Conservation (phyloP, 2,888 invertebrate genomes). For the Scaptomyza caliginosa region DNA sequence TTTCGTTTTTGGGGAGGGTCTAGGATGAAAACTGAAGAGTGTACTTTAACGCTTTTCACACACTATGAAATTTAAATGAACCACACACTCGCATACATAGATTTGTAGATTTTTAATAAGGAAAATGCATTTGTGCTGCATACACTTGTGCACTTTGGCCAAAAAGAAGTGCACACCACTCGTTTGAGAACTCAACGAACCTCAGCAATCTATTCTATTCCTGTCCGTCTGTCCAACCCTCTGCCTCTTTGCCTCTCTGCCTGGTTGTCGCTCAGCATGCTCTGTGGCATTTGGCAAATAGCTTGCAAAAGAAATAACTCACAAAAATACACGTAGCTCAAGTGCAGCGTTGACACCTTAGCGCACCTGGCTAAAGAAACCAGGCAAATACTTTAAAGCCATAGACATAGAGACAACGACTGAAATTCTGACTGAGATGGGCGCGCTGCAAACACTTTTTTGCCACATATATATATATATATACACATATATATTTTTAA, state of each 20-base stretch:
- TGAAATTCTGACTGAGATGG: conserved; percentile 11
- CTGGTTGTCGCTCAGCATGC: conserved; percentile 10
- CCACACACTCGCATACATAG: conserved; percentile 11
- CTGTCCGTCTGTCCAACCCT: conserved; percentile 6
- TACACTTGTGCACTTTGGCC: conserved; percentile 39
- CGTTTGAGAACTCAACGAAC: conserved; percentile 23
- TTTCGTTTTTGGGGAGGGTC: conserved; percentile 6
- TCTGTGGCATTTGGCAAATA: conserved; percentile 59
- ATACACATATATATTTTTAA: conserved; percentile 13
- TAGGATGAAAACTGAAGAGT: conserved; percentile 39
- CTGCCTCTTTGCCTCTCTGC: conserved; percentile 11
- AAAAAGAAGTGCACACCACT: conserved; percentile 27
- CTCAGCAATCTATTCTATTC: not conserved
- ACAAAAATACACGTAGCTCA: conserved; percentile 56
- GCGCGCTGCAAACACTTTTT: conserved; percentile 24
- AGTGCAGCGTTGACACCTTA: conserved; percentile 63
- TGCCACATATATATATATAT: conserved; percentile 18
- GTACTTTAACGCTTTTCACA: conserved; percentile 12
- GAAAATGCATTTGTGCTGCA: conserved; percentile 68
- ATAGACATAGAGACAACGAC: conserved; percentile 8
- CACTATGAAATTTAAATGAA: conserved; percentile 59
- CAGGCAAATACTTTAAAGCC: conserved; percentile 55
- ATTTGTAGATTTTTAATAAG: conserved; percentile 50
- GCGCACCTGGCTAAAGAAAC: conserved; percentile 60
- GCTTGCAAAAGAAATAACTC: conserved; percentile 58